Base-by-base conservation (phyloP, 1,140 invertebrate genomes). In the Ptiloglossa arizonensis region DNA sequence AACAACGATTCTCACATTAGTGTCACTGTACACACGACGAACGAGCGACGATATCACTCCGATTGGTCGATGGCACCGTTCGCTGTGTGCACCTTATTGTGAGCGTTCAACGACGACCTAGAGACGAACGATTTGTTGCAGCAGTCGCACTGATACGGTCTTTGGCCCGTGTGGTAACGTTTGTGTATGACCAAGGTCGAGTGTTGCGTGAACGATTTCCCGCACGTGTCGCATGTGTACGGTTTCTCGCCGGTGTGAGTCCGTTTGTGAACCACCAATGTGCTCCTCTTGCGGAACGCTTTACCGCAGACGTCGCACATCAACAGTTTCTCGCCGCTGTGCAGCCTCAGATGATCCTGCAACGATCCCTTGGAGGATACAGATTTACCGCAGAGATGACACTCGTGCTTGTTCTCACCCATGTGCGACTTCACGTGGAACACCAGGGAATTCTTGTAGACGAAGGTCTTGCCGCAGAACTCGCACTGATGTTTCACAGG, bases 191-290 rank as follows among this genome's bases (percentile, higher is more conserved):
- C 90, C 74, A 95, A 88, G 0, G 94, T 94, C 15, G 94, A 95
- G 11, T 94, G 94, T 72, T 97, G 97, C 0, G 96, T 96, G 88
- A 97, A 98, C 32, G 94, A 94, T 87, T 97, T 97, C 2, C 93
- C 94, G 88, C 97, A 98, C 2, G 94, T 93, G 13, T 94, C 93
- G 87, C 97, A 98, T 19, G 94, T 94, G 91, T 97, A 98, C 17
- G 96, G 95, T 59, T 95, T 95, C 74, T 96, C 94, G 0, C 95
- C 95, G 0, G 94, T 95, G 82, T 96, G 96, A 2, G 95, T 95
- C 52, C 95, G 91, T 54, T 94, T 93, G 85, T 96, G 95, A 85
- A 95, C 94, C 52, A 95, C 95, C 66, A 96, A 87, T 86, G 89
- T 95, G 93, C 89, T 95, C 93, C 79, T 93, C 91, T 83, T 94